A percentile compares a stretch with the other conserved stretches of the same genome.
Evolutionary conservation across 92 coral and sea anemone species (phyloP).

Genomic region (Meandrina meandrites): DNA sequence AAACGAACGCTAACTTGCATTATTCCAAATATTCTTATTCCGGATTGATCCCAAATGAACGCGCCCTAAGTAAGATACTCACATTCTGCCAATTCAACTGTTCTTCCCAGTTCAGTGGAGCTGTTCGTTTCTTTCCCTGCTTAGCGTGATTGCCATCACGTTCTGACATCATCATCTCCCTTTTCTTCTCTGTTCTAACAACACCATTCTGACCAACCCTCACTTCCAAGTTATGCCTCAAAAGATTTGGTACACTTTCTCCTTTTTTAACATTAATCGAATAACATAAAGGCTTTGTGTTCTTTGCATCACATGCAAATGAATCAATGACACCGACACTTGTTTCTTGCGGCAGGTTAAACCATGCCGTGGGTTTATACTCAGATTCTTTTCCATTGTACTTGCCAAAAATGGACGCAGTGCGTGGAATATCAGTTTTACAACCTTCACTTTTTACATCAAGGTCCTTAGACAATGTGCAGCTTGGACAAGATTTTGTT

Average conservation of each 20-base stretch:
- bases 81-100: slow-evolving; percentile 87
- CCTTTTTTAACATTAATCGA: slow-evolving; percentile 57
- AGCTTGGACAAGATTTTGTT: slow-evolving; percentile 28
- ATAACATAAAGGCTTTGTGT: slow-evolving; percentile 67
- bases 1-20: too few relatives aligned
- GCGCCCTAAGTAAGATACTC: too few relatives aligned
- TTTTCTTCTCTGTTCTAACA: slow-evolving; percentile 49
- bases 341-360: slow-evolving; percentile 68
- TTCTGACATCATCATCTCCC: not conserved
- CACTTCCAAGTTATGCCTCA: slow-evolving; percentile 73
- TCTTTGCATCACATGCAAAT: slow-evolving; percentile 65
- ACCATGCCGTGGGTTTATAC: slow-evolving; percentile 62
- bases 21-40: too few relatives aligned
- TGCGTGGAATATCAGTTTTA: not conserved
- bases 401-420: slow-evolving; percentile 69
- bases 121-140: slow-evolving; percentile 38
- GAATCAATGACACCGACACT: slow-evolving; percentile 69
- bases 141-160: slow-evolving; percentile 19
- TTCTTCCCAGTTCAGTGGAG: slow-evolving; percentile 87
- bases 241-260: slow-evolving; percentile 58
- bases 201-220: slow-evolving; percentile 82
- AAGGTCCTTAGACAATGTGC: not conserved
- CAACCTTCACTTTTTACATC: not conserved
- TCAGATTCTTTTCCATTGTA: slow-evolving; percentile 45
- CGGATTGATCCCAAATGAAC: too few relatives aligned